Evolutionary conservation across 2,113 vertebrate species (phyloP), one percentile per base, ranked within the genome.

Genomic region (Sturnus vulgaris): DNA sequence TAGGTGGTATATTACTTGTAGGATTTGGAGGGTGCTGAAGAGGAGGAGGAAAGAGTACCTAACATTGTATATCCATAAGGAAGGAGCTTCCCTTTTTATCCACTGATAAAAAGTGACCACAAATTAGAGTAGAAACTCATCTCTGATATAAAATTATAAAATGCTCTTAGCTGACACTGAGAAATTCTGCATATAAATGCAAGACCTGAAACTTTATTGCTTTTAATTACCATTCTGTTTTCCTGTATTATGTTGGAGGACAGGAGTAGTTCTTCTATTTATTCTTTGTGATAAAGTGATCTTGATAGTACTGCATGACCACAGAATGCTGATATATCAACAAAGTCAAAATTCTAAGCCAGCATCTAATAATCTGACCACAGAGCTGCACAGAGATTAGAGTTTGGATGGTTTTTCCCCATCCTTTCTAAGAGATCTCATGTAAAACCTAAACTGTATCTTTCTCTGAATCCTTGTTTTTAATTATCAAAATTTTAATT

Each of bases 291-390:
- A 23, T 15, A 59, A 68, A 42, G 8, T 68, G 17, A 19, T 68
- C 46, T 35, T 60, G 17, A 37, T 44, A 77, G 44, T 18, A 52
- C 18, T 44, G 14, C 27, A 31, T 44, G 27, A 44, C 22, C 33
- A 68, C 0, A 0, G 33, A 68, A 8, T 27, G 22, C 14, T 60
- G 53, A 23, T 60, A 23, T 19, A 44, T 15, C 1, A 1, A 60
- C 7, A 12, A 59, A 59, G 53, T 27, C 18, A 35, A 68, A 44
- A 33, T 68, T 59, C 21, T 42, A 37, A 59, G 1, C 3, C 9
- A 76, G 14, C 6, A 14, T 59, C 37, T 68, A 50, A 52, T 52
- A 35, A 31, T 50, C 37, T 44, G 61, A 44, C 7, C 35, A 37
- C 25, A 37, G 14, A 68, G 17, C 21, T 44, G 11, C 44, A 52